phyloP scores from a whole-genome alignment of 2,888 invertebrate species.

The Drosophila infuscata region DNA sequence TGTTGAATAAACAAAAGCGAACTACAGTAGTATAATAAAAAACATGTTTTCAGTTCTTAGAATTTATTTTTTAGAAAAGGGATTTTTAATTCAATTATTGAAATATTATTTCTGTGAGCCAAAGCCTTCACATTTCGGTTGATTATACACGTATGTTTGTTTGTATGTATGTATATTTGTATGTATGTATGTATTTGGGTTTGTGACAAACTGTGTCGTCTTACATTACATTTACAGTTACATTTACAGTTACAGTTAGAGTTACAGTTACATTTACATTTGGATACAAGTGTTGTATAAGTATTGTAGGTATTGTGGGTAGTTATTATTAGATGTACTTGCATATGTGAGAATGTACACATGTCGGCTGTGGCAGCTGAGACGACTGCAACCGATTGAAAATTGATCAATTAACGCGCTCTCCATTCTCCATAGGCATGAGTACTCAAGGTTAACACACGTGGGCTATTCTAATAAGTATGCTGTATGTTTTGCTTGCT shows the following conservation, averaged over 20 bases:
- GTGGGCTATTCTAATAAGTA: neutral
- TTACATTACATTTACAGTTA: conserved; percentile 3
- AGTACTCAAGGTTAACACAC: conserved; percentile 7
- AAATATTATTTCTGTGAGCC: conserved; percentile 38
- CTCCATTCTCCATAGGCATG: neutral
- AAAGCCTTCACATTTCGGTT: conserved; percentile 8
- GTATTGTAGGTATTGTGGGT: conserved; percentile 25
- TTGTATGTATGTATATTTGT: neutral
- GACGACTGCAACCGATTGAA: conserved; percentile 4
- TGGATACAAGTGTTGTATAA: conserved; percentile 19
- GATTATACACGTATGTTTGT: conserved; percentile 11
- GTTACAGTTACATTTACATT: conserved; percentile 8
- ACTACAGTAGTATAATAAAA: conserved; percentile 20
- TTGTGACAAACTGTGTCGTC: neutral
- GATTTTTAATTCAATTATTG: conserved; percentile 42
- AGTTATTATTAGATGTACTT: conserved; percentile 9
- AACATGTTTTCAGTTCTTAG: neutral
- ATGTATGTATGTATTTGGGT: neutral
- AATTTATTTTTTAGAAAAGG: conserved; percentile 46
- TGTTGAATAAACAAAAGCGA: neutral
- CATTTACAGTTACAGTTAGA: conserved; percentile 1
- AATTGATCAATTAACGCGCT: neutral
- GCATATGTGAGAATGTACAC: conserved; percentile 15
- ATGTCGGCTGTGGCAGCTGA: neutral
- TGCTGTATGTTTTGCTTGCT: neutral